Conservation (phyloP, 2,113 vertebrate species). For the Chloroceryle aenea region DNA sequence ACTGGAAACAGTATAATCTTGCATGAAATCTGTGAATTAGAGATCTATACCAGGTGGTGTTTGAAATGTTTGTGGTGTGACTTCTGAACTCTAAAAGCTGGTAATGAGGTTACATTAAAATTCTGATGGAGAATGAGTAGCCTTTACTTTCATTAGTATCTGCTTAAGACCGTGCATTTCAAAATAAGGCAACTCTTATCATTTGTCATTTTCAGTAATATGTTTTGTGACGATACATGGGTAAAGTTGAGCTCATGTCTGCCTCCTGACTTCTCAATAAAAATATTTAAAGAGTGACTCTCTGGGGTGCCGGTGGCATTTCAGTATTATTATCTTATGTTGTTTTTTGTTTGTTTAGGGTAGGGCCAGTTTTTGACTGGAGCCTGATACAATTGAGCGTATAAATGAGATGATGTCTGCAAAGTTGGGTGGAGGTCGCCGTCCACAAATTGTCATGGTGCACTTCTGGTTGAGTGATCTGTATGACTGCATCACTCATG, state of each 20-base stretch:
- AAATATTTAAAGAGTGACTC: background rate
- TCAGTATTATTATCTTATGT: background rate
- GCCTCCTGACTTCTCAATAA: background rate
- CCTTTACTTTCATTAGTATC: background rate
- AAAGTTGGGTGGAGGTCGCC: constrained; percentile 33
- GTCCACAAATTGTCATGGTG: background rate
- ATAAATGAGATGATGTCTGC: constrained; percentile 63
- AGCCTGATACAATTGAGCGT: background rate
- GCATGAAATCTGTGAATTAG: background rate
- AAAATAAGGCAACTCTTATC: background rate
- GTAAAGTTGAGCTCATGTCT: background rate
- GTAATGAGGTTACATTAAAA: background rate
- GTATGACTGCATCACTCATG: background rate
- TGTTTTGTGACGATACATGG: background rate
- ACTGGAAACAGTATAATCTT: background rate
- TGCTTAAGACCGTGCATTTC: background rate
- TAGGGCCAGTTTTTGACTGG: constrained; percentile 25
- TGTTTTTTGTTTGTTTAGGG: constrained; percentile 37
- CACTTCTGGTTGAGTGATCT: background rate
- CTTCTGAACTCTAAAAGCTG: background rate
- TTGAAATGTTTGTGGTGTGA: background rate
- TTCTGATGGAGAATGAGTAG: background rate
- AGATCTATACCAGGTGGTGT: background rate
- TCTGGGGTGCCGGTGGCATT: constrained; percentile 17
- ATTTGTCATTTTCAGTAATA: background rate